Base-by-base conservation (phyloP, 1,140 invertebrate species). In the Gonatopus flavifemur region DNA sequence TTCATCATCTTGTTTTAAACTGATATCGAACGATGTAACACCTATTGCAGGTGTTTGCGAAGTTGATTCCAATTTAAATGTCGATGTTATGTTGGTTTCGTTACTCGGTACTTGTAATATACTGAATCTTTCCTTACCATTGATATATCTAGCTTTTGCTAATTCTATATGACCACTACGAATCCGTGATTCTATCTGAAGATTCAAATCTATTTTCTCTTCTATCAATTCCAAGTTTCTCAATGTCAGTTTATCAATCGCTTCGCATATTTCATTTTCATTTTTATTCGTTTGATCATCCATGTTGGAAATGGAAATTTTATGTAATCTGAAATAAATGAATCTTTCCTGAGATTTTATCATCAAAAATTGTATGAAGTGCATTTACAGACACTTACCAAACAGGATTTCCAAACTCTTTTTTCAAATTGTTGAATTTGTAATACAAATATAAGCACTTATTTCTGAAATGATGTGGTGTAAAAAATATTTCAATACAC, bases 91-190 rank as follows among this genome's bases (percentile, higher is more conserved):
- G 31, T 75, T 64, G 46, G 80, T 79, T 16, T 82, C 81, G 64
- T 87, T 80, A 10, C 78, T 81, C 12, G 87, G 88, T 45, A 90
- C 69, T 60, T 86, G 83, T 16, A 84, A 66, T 10, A 80, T 73
- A 38, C 86, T 85, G 16, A 89, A 82, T 9, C 76, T 81, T 63
- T 81, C 83, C 45, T 87, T 86, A 1, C 88, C 87, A 70, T 84
- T 81, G 33, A 89, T 88, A 54, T 89, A 86, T 39, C 86, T 80
- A 12, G 86, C 79, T 71, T 89, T 89, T 0, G 87, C 87, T 12
- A 90, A 63, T 64, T 88, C 81, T 15, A 86, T 80, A 55, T 82
- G 81, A 1, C 84, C 87, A 59, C 81, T 80, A 42, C 83, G 80
- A 38, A 88, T 78, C 28, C 74, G 72, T 18, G 80, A 80, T 75